Evolutionary conservation across 92 coral and sea anemone species (phyloP).

Genomic region (Epizoanthus fatuus): DNA sequence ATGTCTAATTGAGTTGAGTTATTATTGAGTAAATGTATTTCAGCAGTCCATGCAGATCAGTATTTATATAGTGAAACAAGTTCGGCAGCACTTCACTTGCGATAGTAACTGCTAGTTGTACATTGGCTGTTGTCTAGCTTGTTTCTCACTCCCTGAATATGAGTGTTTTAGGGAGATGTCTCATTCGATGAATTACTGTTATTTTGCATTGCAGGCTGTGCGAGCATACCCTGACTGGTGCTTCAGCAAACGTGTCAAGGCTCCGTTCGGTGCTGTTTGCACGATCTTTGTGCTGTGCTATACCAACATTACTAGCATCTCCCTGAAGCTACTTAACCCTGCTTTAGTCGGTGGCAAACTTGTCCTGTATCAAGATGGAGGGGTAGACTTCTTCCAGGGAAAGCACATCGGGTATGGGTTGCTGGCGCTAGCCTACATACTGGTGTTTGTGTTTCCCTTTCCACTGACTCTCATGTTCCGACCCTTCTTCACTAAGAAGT

Average conservation of each 20-base stretch:
- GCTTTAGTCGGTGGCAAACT: slow-evolving; percentile 51
- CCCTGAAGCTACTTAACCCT: slow-evolving; percentile 85
- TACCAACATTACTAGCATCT: slow-evolving; percentile 91
- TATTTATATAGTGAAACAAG: too few relatives aligned
- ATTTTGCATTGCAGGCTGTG: slow-evolving; percentile 46
- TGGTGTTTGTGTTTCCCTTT: slow-evolving; percentile 82
- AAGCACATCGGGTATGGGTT: slow-evolving; percentile 82
- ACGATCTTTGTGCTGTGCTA: slow-evolving; percentile 94
- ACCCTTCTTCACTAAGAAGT: slow-evolving; percentile 79
- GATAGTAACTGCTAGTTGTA: too few relatives aligned
- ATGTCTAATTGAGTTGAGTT: too few relatives aligned
- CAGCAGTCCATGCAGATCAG: too few relatives aligned
- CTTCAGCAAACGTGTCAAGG: slow-evolving; percentile 82
- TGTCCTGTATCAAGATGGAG: slow-evolving; percentile 78
- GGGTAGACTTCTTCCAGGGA: slow-evolving; percentile 70
- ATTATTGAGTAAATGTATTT: too few relatives aligned
- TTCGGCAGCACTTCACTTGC: too few relatives aligned
- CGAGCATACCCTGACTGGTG: slow-evolving; percentile 83
- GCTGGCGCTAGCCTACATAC: slow-evolving; percentile 72
- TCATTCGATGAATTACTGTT: not conserved
- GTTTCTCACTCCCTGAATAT: too few relatives aligned
- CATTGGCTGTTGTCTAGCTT: too few relatives aligned
- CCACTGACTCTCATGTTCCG: slow-evolving; percentile 90
- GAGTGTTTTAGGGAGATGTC: too few relatives aligned
- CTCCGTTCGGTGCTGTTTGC: slow-evolving; percentile 91